Evolutionary conservation across 2,888 invertebrate species (phyloP), one percentile per base, ranked within the genome.

Genomic region (Cryptus viduatorius): DNA sequence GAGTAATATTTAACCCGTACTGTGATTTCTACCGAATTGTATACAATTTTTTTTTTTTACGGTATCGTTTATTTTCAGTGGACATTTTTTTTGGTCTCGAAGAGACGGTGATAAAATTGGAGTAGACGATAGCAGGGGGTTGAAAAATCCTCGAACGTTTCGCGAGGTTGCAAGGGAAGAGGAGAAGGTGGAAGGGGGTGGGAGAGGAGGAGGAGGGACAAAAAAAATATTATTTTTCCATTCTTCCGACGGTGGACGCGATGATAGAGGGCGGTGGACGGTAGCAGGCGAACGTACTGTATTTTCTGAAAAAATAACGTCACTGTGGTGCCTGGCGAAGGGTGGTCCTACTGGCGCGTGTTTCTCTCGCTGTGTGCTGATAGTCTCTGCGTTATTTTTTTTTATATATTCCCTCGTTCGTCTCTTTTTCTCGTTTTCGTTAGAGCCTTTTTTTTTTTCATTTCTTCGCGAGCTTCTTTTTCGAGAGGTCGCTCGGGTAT

Each of bases 141-240:
- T 79, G 75, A 84, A 81, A 85, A 89, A 89, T 87, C 85, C 77
- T 84, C 88, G 79, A 83, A 80, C 72, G 85, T 78, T 68, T 82
- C 84, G 83, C 68, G 76, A 80, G 83, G 88, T 84, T 82, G 84
- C 37, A 8, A 37, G 37, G 37, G 37, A 37, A 37, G 37, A 37
- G 37, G 37, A 37, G 37, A 8, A 37, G 37, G 8, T 37, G 1
- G 37, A 7, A 4, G 3, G 37, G 37, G 37, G 37, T 4, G 8
- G 37, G 37, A 37, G 53, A 73, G 83, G 81, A 82, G 81, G 86
- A 86, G 84, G 87, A 86, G 89, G 91, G 91, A 91, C 89, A 91
- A 89, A 92, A 92, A 92, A 93, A 93, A 93, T 93, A 93, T 93
- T 93, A 92, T 93, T 92, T 93, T 93, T 93, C 91, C 93, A 93